Percentiles rank a stretch among this genome's conserved stretches.
Evolutionary conservation across 2,113 vertebrate genomes (phyloP).

Genomic region (Odobenus rosmarus): DNA sequence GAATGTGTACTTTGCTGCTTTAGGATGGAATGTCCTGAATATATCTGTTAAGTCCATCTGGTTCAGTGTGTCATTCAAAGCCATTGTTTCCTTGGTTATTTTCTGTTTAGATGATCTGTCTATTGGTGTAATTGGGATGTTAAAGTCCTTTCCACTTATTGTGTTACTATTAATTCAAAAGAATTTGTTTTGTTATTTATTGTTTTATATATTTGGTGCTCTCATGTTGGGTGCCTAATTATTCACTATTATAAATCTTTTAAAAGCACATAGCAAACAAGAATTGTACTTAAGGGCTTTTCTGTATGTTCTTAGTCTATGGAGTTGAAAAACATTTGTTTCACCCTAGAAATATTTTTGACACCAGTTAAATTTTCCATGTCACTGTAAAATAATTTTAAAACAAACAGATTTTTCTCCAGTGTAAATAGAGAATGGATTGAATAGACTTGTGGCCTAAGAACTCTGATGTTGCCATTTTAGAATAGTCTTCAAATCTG

Average conservation of each 20-base stretch:
- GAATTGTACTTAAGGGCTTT: neutral
- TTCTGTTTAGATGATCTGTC: neutral
- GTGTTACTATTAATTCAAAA: neutral
- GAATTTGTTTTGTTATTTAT: neutral
- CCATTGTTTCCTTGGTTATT: neutral
- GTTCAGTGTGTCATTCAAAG: neutral
- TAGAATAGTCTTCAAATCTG: slow-evolving; percentile 19
- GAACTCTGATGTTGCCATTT: neutral
- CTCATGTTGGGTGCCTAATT: neutral
- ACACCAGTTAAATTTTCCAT: neutral
- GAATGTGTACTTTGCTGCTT: neutral
- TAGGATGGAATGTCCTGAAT: neutral
- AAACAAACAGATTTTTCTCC: neutral
- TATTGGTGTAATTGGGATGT: neutral
- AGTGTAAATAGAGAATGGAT: slow-evolving; percentile 23
- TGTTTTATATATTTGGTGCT: neutral
- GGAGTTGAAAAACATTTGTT: slow-evolving; percentile 19
- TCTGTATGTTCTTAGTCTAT: slow-evolving; percentile 21
- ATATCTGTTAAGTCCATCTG: neutral
- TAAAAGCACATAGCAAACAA: neutral
- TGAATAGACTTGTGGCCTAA: neutral
- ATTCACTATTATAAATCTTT: neutral
- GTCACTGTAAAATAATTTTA: slow-evolving; percentile 44
- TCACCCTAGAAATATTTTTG: slow-evolving; percentile 45
- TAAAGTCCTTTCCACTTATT: neutral